Conservation (phyloP, 2,113 vertebrate genomes). For the Gopherus flavomarginatus region DNA sequence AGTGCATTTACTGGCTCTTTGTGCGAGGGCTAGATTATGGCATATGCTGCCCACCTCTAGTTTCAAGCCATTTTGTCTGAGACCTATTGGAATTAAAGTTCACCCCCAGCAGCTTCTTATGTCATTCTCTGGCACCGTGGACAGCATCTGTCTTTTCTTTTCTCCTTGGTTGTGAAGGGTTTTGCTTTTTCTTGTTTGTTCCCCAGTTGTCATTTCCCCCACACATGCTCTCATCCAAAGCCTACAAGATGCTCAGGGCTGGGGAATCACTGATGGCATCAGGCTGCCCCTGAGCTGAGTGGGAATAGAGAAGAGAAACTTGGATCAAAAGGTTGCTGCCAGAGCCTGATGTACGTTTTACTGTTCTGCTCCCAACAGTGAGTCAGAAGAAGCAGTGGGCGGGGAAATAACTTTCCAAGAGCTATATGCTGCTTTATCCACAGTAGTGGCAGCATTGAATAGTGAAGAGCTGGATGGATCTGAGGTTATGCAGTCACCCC, state of each 20-base stretch:
- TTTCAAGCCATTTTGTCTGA: neutral
- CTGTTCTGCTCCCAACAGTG: neutral
- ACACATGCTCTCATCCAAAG: neutral
- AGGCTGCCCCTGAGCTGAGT: neutral
- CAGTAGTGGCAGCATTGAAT: neutral
- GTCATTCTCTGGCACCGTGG: accelerated
- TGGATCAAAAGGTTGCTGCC: neutral
- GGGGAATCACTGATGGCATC: neutral
- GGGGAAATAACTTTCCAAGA: neutral
- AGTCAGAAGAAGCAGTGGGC: neutral
- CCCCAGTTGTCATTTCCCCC: neutral
- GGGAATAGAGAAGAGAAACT: neutral
- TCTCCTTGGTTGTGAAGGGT: neutral
- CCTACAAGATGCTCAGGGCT: neutral
- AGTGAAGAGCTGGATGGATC: neutral
- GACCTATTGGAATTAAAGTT: neutral
- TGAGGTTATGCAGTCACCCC: neutral
- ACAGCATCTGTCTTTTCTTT: neutral
- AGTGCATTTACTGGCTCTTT: neutral
- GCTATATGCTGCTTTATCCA: neutral
- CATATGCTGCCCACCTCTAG: neutral
- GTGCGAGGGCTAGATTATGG: neutral
- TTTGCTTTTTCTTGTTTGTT: neutral
- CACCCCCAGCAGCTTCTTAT: neutral
- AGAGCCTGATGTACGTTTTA: neutral